These are phyloP conservation scores for Eubucco bourcierii DNA, from an alignment of 2,113 vertebrate genomes.

Conservation along the genomic window DNA sequence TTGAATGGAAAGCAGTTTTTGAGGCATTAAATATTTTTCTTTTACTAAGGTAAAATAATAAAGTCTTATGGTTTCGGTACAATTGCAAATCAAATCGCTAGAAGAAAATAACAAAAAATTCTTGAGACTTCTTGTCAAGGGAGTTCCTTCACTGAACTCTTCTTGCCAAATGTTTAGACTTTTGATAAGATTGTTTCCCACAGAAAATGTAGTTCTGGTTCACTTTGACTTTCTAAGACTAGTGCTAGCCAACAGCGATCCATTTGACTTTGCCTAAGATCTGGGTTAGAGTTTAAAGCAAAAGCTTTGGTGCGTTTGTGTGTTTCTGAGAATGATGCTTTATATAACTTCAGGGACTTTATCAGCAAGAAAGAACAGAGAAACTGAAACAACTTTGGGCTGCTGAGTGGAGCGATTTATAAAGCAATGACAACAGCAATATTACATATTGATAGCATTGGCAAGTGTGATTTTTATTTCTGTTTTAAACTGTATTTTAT, in stretches of 20 bases:
- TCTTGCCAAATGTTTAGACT: slow-evolving; percentile 9
- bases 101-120: background rate
- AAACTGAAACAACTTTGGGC: background rate
- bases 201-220: background rate
- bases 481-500: background rate
- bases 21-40: background rate
- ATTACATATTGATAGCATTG: background rate
- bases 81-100: slow-evolving; percentile 2
- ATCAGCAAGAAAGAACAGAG: background rate
- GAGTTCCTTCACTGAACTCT: background rate
- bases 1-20: slow-evolving; percentile 15
- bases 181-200: slow-evolving; percentile 1
- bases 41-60: background rate
- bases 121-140: background rate
- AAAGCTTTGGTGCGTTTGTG: background rate
- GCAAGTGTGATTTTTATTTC: background rate
- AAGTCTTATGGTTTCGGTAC: background rate
- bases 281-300: background rate
- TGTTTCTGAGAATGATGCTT: slow-evolving; percentile 38
- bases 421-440: background rate
- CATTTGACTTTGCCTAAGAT: background rate
- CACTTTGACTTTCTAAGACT: background rate
- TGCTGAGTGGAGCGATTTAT: background rate
- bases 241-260: background rate
- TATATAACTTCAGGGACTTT: slow-evolving; percentile 2